Conservation (phyloP, 1,140 invertebrate genomes). For the Cherax quadricarinatus region DNA sequence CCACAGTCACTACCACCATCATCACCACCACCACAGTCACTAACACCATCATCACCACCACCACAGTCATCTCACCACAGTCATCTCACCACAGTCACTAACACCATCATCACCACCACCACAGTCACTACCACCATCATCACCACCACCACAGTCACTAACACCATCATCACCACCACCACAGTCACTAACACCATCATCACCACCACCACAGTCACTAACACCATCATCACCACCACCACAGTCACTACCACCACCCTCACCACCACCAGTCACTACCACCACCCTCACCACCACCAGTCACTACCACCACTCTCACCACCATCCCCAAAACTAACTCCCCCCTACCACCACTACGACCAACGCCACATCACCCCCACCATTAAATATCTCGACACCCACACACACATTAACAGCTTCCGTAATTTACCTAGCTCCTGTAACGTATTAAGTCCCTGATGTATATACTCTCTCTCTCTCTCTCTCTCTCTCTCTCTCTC, state of each 20-base stretch:
- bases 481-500: not conserved
- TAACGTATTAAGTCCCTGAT: not conserved
- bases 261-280: too few relatives aligned
- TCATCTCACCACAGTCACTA: not conserved
- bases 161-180: too few relatives aligned
- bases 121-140: slow-evolving; percentile 3
- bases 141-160: too few relatives aligned
- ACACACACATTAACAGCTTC: not conserved
- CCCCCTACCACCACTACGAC: not conserved
- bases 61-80: not conserved
- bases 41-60: too few relatives aligned
- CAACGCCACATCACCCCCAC: not conserved
- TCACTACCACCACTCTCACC: not conserved
- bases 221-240: too few relatives aligned
- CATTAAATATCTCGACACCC: not conserved
- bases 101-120: not conserved
- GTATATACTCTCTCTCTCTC: not conserved
- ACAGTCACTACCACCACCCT: too few relatives aligned
- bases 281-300: too few relatives aligned
- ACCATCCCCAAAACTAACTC: not conserved
- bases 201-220: too few relatives aligned
- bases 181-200: too few relatives aligned
- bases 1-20: too few relatives aligned
- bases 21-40: too few relatives aligned
- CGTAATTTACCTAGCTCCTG: not conserved